Conservation (phyloP, 2,113 vertebrate genomes). For the Oncorhynchus nerka region DNA sequence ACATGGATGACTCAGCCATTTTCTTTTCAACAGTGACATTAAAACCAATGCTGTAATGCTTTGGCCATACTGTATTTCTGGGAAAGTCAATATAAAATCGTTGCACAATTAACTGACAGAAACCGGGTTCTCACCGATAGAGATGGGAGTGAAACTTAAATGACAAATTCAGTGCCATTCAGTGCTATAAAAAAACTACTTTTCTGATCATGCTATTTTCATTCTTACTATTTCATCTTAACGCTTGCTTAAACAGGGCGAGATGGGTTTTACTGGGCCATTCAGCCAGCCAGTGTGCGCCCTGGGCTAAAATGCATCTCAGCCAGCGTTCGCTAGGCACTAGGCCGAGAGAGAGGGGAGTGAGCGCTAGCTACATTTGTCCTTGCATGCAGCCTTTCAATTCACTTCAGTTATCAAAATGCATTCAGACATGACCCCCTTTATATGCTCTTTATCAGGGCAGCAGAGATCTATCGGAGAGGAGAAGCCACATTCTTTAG, state of each 20-base stretch:
- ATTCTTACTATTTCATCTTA: constrained; percentile 9
- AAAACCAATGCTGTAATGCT: not conserved
- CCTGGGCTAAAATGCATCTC: constrained; percentile 28
- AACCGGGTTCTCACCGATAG: not conserved
- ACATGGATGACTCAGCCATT: not conserved
- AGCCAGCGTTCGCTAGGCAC: constrained; percentile 12
- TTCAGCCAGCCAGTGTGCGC: not conserved
- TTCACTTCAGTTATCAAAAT: constrained; percentile 23
- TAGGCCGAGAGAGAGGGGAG: not conserved
- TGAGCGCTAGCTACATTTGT: constrained; percentile 4
- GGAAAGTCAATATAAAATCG: not conserved
- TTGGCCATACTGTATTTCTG: not conserved
- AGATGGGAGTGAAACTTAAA: not conserved
- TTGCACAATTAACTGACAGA: not conserved
- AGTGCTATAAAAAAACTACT: not conserved
- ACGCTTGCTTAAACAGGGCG: constrained; percentile 2
- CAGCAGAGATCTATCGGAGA: not conserved
- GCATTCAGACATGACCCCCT: constrained; percentile 23
- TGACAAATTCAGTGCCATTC: not conserved
- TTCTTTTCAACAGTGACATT: not conserved
- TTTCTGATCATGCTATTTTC: not conserved
- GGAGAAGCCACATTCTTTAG: constrained; percentile 2
- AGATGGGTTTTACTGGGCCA: constrained; percentile 7
- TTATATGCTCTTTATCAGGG: constrained; percentile 1
- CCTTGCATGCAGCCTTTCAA: constrained; percentile 13